Evolutionary conservation across 2,113 vertebrate genomes (phyloP), one percentile per base, ranked within the genome.

Genomic region (Mastomys natalensis): DNA sequence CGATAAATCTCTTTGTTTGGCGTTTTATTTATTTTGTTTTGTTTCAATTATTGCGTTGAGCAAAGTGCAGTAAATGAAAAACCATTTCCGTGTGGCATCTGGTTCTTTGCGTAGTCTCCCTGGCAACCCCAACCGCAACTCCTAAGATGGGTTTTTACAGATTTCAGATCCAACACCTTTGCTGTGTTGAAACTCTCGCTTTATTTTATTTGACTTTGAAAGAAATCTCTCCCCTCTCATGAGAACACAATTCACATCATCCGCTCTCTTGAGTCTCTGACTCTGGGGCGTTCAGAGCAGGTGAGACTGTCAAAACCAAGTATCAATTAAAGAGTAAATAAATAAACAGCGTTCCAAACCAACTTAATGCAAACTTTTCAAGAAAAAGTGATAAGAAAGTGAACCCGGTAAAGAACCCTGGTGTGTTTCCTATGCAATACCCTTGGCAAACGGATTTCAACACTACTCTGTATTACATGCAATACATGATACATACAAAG

Each of bases 301-400:
- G 43, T 62, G 86, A 97, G 77, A 85, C 0, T 2, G 22, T 70
- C 89, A 19, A 86, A 96, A 94, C 22, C 77, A 95, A 53, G 66
- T 77, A 62, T 60, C 58, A 93, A 58, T 87, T 92, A 91, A 70
- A 91, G n/a, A n/a, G n/a, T n/a, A 64, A 91, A 62, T 76, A 29
- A 68, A 48, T 87, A 95, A 93, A 96, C 88, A 40, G 37, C 43
- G n/a, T 94, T 94, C 90, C 34, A 84, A 96, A 72, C 43, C 92
- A 94, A 92, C 78, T 96, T 92, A 70, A 78, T 72, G 53, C 81
- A 87, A 95, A 97, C 81, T 95, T 96, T 64, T 48, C 37, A 66
- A 92, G 92, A 84, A 87, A 77, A 31, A 48, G 31, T 40, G 40
- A 89, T 64, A 24, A 89, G 88, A 37, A 84, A 77, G 16, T 51